Evolutionary conservation across 2,113 vertebrate genomes (phyloP).

Genomic region (Indicator indicator): DNA sequence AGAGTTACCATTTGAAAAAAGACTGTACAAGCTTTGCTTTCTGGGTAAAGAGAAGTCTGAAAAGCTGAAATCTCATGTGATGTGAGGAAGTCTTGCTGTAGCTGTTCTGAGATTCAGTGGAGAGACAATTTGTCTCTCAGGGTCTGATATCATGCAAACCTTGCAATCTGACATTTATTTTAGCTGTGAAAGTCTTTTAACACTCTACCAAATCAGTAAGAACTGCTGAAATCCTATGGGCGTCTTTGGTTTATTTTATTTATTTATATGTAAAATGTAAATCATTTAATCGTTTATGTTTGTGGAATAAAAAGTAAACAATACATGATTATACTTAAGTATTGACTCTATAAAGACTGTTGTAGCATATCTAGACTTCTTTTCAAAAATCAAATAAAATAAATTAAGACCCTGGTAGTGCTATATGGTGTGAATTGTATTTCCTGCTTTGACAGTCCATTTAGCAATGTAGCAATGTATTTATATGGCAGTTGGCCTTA

Average conservation of each 20-base stretch:
- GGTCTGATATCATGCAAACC: constrained; percentile 83
- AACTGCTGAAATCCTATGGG: constrained; percentile 6
- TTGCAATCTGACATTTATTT: constrained; percentile 94
- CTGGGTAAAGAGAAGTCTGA: constrained; percentile 78
- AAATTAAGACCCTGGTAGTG: neutral
- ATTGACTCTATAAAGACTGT: neutral
- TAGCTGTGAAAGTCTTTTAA: constrained; percentile 83
- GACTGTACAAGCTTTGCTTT: constrained; percentile 75
- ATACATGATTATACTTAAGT: neutral
- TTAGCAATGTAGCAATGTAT: constrained; percentile 81
- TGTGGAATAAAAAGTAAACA: neutral
- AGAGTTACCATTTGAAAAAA: constrained; percentile 86
- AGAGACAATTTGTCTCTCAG: constrained; percentile 83
- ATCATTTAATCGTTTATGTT: constrained; percentile 22
- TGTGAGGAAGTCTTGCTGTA: constrained; percentile 67
- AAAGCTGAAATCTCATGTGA: constrained; percentile 83
- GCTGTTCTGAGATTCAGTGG: constrained; percentile 76
- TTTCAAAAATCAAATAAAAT: neutral
- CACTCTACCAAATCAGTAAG: constrained; percentile 5
- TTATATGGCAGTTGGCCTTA: constrained; percentile 90
- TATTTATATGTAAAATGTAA: constrained; percentile 16
- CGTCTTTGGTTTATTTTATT: constrained; percentile 52
- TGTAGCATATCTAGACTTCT: neutral
- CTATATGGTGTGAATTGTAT: constrained; percentile 36
- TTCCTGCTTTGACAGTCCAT: constrained; percentile 85